Conservation (phyloP, 1,140 invertebrate species). For the Drosophila lacertosa region DNA sequence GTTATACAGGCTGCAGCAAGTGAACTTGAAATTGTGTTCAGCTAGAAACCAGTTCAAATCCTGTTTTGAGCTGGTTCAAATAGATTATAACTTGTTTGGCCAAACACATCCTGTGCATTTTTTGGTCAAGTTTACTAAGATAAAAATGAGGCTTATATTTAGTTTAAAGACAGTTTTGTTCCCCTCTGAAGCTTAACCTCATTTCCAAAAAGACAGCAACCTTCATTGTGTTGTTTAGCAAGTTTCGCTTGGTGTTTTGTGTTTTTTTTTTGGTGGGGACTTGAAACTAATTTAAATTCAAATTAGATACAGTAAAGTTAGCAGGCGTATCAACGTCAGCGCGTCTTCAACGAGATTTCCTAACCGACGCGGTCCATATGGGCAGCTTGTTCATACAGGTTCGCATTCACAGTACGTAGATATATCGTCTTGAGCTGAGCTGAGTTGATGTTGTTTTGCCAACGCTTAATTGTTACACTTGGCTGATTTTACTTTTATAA, state of each 20-base stretch:
- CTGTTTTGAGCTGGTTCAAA: too few relatives aligned
- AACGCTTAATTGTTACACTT: slow-evolving; percentile 82
- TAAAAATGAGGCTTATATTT: too few relatives aligned
- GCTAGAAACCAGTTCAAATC: too few relatives aligned
- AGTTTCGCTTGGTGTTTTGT: slow-evolving; percentile 36
- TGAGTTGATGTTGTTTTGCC: slow-evolving; percentile 50
- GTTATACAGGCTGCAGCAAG: too few relatives aligned
- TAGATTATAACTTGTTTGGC: too few relatives aligned
- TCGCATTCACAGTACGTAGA: slow-evolving; percentile 25
- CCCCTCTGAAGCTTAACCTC: not conserved
- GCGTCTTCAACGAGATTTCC: slow-evolving; percentile 71
- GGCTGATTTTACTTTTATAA: slow-evolving; percentile 80
- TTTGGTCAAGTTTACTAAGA: too few relatives aligned
- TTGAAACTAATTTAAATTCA: slow-evolving; percentile 79
- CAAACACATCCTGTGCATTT: too few relatives aligned
- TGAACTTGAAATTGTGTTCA: too few relatives aligned
- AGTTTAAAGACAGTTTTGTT: too few relatives aligned
- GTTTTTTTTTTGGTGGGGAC: slow-evolving; percentile 15
- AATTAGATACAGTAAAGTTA: slow-evolving; percentile 75
- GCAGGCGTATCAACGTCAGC: slow-evolving; percentile 70
- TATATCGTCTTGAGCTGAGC: slow-evolving; percentile 31
- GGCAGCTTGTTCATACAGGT: slow-evolving; percentile 57
- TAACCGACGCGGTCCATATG: slow-evolving; percentile 69
- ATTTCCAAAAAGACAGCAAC: slow-evolving; percentile 12
- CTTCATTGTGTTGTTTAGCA: slow-evolving; percentile 10